These are phyloP conservation scores for Trochalopteron elliotii DNA, from an alignment of 2,113 vertebrate species.

Conservation along the genomic window DNA sequence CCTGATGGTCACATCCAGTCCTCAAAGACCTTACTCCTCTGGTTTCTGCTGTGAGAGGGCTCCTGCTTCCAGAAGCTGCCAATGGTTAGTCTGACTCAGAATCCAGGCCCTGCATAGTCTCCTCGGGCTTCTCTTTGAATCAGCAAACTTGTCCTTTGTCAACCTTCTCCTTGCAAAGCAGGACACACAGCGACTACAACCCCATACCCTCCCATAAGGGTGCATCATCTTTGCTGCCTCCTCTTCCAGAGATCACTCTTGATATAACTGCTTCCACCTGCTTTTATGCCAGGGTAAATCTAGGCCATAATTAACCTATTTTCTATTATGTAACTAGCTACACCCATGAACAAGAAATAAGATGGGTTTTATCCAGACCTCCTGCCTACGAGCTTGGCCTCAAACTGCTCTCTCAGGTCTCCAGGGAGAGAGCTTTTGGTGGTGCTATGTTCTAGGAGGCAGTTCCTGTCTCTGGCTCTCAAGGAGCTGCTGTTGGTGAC, in stretches of 20 bases:
- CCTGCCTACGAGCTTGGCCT: not conserved
- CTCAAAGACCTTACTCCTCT: not conserved
- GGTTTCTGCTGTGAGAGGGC: not conserved
- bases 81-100: not conserved
- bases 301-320: not conserved
- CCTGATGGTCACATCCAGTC: not conserved
- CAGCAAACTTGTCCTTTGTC: not conserved
- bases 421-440: not conserved
- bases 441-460: fast-evolving
- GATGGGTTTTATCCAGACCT: not conserved
- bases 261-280: not conserved
- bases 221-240: not conserved
- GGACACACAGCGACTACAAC: not conserved
- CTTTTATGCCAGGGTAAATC: not conserved
- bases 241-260: not conserved
- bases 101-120: not conserved
- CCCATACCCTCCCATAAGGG: not conserved
- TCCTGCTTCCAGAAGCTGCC: not conserved
- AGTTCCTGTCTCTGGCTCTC: not conserved
- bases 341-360: not conserved
- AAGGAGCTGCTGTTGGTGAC: not conserved
- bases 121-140: not conserved
- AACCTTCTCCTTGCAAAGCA: not conserved
- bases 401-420: not conserved
- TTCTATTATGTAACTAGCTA: not conserved